Evolutionary conservation across 2,888 invertebrate species (phyloP).

Genomic region (Cosmopolites sordidus): DNA sequence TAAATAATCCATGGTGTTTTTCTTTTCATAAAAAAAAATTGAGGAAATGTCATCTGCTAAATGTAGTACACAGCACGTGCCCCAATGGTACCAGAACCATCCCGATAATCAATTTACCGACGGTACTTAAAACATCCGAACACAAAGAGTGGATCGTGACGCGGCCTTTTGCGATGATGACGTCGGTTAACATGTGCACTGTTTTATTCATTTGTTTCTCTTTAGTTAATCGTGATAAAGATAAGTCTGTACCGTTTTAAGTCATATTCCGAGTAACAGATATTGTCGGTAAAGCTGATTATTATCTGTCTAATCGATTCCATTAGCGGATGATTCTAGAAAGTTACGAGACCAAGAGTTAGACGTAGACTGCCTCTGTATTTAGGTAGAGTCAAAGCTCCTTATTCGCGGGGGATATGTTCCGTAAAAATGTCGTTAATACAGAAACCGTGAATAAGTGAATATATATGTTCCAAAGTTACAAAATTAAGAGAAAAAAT

Average conservation of each 20-base stretch:
- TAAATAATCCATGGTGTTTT: slow-evolving; percentile 7
- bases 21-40: slow-evolving; percentile 4
- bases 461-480: too few species aligned
- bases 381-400: too few species aligned
- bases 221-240: slow-evolving; percentile 12
- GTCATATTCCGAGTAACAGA: slow-evolving; percentile 21
- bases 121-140: slow-evolving; percentile 45
- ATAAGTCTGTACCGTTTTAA: slow-evolving; percentile 14
- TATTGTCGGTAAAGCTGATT: slow-evolving; percentile 17
- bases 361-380: too few species aligned
- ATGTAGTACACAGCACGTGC: slow-evolving; percentile 23
- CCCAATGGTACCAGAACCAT: slow-evolving; percentile 13
- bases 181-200: slow-evolving; percentile 19
- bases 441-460: too few species aligned
- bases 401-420: too few species aligned
- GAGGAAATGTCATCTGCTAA: slow-evolving; percentile 22
- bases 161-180: slow-evolving; percentile 33
- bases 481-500: too few species aligned
- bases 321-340: slow-evolving; percentile 20
- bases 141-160: slow-evolving; percentile 45
- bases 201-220: slow-evolving; percentile 22
- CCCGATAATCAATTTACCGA: slow-evolving; percentile 22
- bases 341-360: too few species aligned
- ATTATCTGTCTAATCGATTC: slow-evolving; percentile 22
- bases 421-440: too few species aligned